phyloP scores from a whole-genome alignment of 2,113 vertebrate species.

The Gavia stellata region DNA sequence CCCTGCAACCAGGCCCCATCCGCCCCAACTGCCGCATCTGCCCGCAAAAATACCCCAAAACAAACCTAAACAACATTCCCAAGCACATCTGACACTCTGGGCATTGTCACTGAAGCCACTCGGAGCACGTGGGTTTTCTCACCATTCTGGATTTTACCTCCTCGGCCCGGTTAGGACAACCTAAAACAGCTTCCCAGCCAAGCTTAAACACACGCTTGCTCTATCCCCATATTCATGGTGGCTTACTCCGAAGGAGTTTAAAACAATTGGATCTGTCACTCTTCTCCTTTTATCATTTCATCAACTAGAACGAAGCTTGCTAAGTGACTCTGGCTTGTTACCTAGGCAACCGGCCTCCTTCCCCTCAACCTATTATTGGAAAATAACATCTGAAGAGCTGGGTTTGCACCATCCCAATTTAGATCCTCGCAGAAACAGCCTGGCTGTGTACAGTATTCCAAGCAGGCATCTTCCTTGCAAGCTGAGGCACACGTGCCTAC shows the following conservation, averaged over 20 bases:
- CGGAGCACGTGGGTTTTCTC: rapidly evolving
- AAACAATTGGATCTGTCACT: neutral
- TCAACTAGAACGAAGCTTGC: neutral
- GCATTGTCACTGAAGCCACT: too few relatives aligned
- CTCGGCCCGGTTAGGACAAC: neutral
- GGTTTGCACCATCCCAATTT: neutral
- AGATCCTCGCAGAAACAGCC: neutral
- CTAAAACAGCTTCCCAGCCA: neutral
- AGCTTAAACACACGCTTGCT: neutral
- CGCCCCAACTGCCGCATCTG: too few relatives aligned
- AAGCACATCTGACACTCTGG: too few relatives aligned
- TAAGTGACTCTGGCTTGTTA: neutral
- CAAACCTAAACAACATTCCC: too few relatives aligned
- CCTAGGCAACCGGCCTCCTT: neutral
- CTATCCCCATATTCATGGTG: rapidly evolving
- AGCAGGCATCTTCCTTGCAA: too few relatives aligned
- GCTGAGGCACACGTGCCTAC: neutral
- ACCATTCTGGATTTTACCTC: neutral
- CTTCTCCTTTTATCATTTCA: neutral
- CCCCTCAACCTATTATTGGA: neutral
- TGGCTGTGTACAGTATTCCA: neutral
- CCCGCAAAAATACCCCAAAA: too few relatives aligned
- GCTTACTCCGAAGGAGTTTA: neutral
- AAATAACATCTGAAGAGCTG: neutral
- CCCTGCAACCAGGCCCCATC: neutral